Base-by-base conservation (phyloP, 2,888 invertebrate species). In the Drosophila peninsularis region DNA sequence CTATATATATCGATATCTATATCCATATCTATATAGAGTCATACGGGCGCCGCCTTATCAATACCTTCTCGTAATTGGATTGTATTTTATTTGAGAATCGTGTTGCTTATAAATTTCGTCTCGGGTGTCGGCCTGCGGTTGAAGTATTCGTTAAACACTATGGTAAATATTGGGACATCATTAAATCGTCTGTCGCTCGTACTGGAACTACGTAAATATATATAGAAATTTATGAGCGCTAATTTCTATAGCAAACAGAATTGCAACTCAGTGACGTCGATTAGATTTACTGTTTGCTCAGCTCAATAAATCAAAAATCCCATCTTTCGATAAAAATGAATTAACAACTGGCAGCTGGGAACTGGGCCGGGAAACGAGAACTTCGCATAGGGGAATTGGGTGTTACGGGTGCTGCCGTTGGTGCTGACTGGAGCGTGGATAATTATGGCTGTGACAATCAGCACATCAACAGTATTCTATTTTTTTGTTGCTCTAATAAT, bases 141-240 rank as follows among this genome's bases (percentile, higher is more conserved):
- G 45, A 64, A 62, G 52, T 54, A 58, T 58, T 62, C 53, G 85
- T 67, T 88, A 82, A 83, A 61, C 57, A 71, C 64, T 61, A 45
- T 68, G 45, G 70, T 66, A 77, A 88, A 83, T 88, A 86, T 80
- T 79, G 86, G 55, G 86, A 80, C 62, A 85, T 76, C 71, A 70
- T 71, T 88, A 79, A 83, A 82, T 76, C 60, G 58, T 63, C 76
- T 68, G 72, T 64, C 45, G n/a, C 3, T 11, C 67, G 9, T 30
- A 55, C 36, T 66, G 52, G 56, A 69, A 54, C 62, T 68, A 78
- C 55, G 62, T 68, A 64, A 57, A 69, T 50, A 47, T 30, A 47
- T 30, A 47, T 32, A 36, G 9, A 49, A 21, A 34, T 78, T 64
- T 78, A 75, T 79, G 52, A 63, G 55, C 64, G 80, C 58, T 85